These are phyloP conservation scores for Eclectus roratus DNA, from an alignment of 2,113 vertebrate genomes.

Conservation along the genomic window DNA sequence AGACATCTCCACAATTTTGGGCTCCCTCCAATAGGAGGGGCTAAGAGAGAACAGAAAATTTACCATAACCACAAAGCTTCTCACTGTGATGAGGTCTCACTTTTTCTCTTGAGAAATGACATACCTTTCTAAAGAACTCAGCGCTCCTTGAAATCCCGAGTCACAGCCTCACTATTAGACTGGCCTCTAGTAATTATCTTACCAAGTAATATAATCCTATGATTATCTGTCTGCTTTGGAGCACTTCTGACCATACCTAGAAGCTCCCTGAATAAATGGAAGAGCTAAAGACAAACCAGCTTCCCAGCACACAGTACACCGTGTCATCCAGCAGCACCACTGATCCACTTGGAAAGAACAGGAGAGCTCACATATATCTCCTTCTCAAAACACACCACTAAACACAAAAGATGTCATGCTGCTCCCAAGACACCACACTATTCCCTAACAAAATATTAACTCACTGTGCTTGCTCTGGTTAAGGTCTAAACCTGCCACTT, in stretches of 20 bases:
- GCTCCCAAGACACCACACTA: not conserved
- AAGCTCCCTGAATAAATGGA: not conserved
- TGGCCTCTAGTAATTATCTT: not conserved
- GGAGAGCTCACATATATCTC: not conserved
- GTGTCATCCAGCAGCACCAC: not conserved
- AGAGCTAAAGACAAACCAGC: not conserved
- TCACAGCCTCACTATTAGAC: not conserved
- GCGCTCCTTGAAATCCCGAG: not conserved
- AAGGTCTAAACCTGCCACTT: not conserved
- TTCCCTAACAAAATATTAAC: not conserved
- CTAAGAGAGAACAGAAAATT: not conserved
- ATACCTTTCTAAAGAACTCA: not conserved
- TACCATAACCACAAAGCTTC: not conserved
- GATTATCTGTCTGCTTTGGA: not conserved
- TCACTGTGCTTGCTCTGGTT: not conserved
- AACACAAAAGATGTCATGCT: too few relatives aligned
- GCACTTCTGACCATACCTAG: not conserved
- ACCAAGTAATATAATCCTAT: not conserved
- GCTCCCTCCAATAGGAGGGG: not conserved
- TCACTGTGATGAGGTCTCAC: not conserved
- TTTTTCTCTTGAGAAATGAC: not conserved
- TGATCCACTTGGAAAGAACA: not conserved
- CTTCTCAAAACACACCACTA: too few relatives aligned
- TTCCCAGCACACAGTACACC: not conserved
- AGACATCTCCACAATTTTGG: not conserved